A percentile compares a stretch with the other conserved stretches of the same genome.
Evolutionary conservation across 2,113 vertebrate genomes (phyloP).

Genomic region (Echinops telfairi): DNA sequence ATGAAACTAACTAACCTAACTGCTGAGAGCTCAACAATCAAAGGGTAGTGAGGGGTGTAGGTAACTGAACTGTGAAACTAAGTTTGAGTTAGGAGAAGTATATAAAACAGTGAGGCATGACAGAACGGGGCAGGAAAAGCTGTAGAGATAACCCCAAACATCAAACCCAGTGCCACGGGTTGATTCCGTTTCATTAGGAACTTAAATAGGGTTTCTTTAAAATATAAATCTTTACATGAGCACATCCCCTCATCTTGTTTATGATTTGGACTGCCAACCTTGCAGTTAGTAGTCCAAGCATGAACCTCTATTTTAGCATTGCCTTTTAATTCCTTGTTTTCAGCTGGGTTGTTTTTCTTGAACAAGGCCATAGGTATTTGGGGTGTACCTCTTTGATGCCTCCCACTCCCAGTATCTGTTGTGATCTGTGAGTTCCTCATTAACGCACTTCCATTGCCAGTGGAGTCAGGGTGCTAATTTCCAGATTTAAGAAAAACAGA

Average conservation of each 20-base stretch:
- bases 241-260: too few relatives aligned
- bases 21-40: conserved; percentile 6
- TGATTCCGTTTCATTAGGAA: too few relatives aligned
- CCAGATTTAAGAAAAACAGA: too few relatives aligned
- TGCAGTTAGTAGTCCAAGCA: neutral
- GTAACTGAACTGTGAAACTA: conserved; percentile 28
- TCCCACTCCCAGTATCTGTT: too few relatives aligned
- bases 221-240: too few relatives aligned
- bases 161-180: too few relatives aligned
- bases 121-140: neutral
- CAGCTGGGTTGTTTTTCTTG: neutral
- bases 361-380: neutral
- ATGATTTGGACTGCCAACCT: neutral
- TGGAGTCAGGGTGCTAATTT: too few relatives aligned
- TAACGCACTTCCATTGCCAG: too few relatives aligned
- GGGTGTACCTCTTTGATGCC: neutral
- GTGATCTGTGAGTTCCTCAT: too few relatives aligned
- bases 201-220: too few relatives aligned
- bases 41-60: neutral
- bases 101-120: neutral
- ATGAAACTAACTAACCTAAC: conserved; percentile 1
- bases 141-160: neutral
- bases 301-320: neutral
- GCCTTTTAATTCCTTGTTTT: conserved; percentile 37
- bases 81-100: conserved; percentile 23